phyloP scores from a whole-genome alignment of 2,888 invertebrate species.

The Cremastinae sp. region DNA sequence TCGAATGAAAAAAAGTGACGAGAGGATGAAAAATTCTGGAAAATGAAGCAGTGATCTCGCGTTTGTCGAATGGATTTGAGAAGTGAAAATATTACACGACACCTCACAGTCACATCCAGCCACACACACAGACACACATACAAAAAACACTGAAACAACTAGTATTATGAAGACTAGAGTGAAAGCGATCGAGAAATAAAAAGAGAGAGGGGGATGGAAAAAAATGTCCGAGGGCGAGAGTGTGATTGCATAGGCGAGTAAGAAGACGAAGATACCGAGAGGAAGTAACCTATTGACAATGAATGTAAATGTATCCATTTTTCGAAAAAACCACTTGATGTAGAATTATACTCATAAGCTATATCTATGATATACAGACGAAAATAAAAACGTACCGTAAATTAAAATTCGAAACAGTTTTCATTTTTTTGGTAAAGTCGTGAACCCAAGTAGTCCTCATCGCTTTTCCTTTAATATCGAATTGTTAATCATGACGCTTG shows the following conservation, averaged over 20 bases:
- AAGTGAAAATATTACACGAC: constrained; percentile 21
- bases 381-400: constrained; percentile 79
- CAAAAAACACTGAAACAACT: constrained; percentile 46
- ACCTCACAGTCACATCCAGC: neutral
- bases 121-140: constrained; percentile 24
- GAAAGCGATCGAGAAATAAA: constrained; percentile 21
- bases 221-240: constrained; percentile 28
- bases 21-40: constrained; percentile 37
- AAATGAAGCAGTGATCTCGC: constrained; percentile 54
- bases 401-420: constrained; percentile 64
- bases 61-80: constrained; percentile 53
- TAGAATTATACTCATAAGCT: constrained; percentile 80
- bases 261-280: constrained; percentile 61
- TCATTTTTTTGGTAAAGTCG: constrained; percentile 28
- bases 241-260: constrained; percentile 44
- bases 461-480: neutral
- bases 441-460: neutral
- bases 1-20: constrained; percentile 52
- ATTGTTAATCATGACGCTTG: too few species aligned
- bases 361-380: constrained; percentile 80
- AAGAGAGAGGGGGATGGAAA: constrained; percentile 15
- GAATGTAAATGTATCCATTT: constrained; percentile 81
- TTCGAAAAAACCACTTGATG: constrained; percentile 78
- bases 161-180: constrained; percentile 62
- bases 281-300: constrained; percentile 80